Percentiles rank a stretch among this genome's conserved stretches.
These are phyloP conservation scores for Ophioninae sp. DNA, from an alignment of 2,888 invertebrate genomes.

Conservation along the genomic window DNA sequence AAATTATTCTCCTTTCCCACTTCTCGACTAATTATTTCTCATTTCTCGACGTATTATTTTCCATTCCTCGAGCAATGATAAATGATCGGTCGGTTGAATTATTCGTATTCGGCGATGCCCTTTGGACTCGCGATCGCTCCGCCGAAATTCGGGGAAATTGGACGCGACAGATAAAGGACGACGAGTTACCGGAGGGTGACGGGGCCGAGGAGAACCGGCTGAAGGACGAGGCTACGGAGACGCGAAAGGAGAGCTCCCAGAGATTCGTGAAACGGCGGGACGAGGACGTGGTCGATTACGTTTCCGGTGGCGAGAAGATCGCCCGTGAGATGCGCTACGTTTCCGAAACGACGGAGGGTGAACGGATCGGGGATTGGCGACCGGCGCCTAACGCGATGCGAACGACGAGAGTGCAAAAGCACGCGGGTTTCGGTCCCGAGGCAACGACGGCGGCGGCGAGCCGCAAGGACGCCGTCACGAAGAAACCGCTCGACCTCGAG, in stretches of 20 bases:
- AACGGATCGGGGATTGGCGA: slow-evolving; percentile 83
- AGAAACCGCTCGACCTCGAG: slow-evolving; percentile 91
- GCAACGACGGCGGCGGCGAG: slow-evolving; percentile 81
- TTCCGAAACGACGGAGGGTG: slow-evolving; percentile 91
- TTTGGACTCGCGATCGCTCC: too few relatives aligned
- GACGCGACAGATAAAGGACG: slow-evolving; percentile 85
- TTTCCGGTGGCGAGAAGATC: slow-evolving; percentile 90
- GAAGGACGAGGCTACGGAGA: slow-evolving; percentile 81
- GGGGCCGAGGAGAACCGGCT: slow-evolving; percentile 60
- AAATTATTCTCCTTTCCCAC: too few relatives aligned
- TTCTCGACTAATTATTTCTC: too few relatives aligned
- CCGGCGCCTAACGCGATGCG: slow-evolving; percentile 74
- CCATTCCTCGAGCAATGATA: too few relatives aligned
- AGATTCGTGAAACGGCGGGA: slow-evolving; percentile 88
- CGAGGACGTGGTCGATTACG: slow-evolving; percentile 91
- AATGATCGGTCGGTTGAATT: too few relatives aligned
- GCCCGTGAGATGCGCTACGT: slow-evolving; percentile 91
- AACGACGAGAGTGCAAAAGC: slow-evolving; percentile 72
- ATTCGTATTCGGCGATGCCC: too few relatives aligned
- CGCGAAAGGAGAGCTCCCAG: slow-evolving; percentile 82
- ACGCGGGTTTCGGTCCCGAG: slow-evolving; percentile 73
- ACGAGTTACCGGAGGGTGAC: slow-evolving; percentile 84
- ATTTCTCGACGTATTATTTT: too few relatives aligned
- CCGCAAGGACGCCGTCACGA: slow-evolving; percentile 91
- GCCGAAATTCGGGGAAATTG: neutral